These are phyloP conservation scores for Rhynchotus rufescens DNA, from an alignment of 2,797 vertebrate species.

Conservation along the genomic window DNA sequence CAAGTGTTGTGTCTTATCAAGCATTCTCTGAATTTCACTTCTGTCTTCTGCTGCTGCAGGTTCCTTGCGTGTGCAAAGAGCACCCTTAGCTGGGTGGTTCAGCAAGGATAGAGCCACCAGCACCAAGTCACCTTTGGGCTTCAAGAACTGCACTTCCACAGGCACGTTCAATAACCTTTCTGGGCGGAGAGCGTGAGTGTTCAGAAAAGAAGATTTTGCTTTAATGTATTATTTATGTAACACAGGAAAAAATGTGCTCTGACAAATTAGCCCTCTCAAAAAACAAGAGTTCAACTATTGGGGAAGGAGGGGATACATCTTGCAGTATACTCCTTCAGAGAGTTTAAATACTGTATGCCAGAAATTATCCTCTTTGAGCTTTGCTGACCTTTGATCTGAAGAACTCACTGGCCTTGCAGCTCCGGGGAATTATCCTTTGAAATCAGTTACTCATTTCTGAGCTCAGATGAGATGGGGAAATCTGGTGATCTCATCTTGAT, in stretches of 20 bases:
- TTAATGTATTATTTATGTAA: slow-evolving; percentile 59
- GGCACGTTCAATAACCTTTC: not conserved
- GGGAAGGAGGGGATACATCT: slow-evolving; percentile 48
- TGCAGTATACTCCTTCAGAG: slow-evolving; percentile 51
- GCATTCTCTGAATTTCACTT: not conserved
- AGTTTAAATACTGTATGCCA: slow-evolving; percentile 63
- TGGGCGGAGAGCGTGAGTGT: not conserved
- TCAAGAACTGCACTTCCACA: not conserved
- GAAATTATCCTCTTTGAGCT: slow-evolving; percentile 66
- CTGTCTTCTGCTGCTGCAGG: accelerated
- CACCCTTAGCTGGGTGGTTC: not conserved
- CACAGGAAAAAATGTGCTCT: slow-evolving; percentile 22
- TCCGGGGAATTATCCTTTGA: slow-evolving; percentile 63
- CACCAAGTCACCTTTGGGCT: not conserved
- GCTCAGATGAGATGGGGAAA: slow-evolving; percentile 51
- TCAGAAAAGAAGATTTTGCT: slow-evolving; percentile 40
- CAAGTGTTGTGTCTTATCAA: accelerated
- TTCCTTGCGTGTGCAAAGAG: not conserved
- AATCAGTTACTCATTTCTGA: slow-evolving; percentile 65
- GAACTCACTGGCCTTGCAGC: slow-evolving; percentile 57
- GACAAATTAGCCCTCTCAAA: slow-evolving; percentile 64
- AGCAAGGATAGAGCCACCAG: not conserved
- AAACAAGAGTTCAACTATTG: slow-evolving; percentile 38
- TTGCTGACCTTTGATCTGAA: slow-evolving; percentile 60
- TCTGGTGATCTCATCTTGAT: slow-evolving; percentile 68